phyloP scores from a whole-genome alignment of 2,888 invertebrate genomes.

The Unio delphinus region DNA sequence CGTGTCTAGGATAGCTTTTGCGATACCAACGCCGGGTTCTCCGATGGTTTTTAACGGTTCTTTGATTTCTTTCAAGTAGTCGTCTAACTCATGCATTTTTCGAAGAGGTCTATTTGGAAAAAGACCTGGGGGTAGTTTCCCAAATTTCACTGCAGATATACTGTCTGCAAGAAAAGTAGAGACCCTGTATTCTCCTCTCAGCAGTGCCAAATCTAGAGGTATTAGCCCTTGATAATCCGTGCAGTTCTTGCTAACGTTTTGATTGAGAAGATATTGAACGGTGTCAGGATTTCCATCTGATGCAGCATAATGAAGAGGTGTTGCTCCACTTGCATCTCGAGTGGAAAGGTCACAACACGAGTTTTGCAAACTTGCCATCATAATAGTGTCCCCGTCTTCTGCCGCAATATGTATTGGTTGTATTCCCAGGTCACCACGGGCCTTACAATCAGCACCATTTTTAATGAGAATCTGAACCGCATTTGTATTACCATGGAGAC shows the following conservation, averaged over 20 bases:
- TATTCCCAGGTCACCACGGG: conserved; percentile 11
- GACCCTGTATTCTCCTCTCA: conserved; percentile 4
- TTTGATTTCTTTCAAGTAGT: conserved; percentile 9
- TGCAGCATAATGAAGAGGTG: conserved; percentile 3
- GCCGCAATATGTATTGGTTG: conserved; percentile 13
- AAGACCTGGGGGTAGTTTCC: conserved; percentile 9
- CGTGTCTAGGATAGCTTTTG: conserved; percentile 1
- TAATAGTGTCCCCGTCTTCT: conserved; percentile 9
- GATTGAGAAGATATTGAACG: neutral
- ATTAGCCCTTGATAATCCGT: neutral
- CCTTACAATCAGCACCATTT: conserved; percentile 4
- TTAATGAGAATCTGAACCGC: conserved; percentile 7
- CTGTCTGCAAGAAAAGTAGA: conserved; percentile 1
- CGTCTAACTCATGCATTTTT: conserved; percentile 7
- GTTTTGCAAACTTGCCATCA: conserved; percentile 7
- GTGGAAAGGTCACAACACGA: neutral
- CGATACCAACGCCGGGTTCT: neutral
- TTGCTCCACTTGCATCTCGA: neutral
- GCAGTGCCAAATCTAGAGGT: neutral
- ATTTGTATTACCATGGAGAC: conserved; percentile 10
- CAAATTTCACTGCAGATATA: conserved; percentile 6
- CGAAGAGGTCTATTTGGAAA: conserved; percentile 18
- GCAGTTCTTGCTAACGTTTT: neutral
- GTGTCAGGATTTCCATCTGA: conserved; percentile 3
- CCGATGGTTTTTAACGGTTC: conserved; percentile 1